Evolutionary conservation across 2,113 vertebrate genomes (phyloP).

Genomic region (Miniopterus natalensis): DNA sequence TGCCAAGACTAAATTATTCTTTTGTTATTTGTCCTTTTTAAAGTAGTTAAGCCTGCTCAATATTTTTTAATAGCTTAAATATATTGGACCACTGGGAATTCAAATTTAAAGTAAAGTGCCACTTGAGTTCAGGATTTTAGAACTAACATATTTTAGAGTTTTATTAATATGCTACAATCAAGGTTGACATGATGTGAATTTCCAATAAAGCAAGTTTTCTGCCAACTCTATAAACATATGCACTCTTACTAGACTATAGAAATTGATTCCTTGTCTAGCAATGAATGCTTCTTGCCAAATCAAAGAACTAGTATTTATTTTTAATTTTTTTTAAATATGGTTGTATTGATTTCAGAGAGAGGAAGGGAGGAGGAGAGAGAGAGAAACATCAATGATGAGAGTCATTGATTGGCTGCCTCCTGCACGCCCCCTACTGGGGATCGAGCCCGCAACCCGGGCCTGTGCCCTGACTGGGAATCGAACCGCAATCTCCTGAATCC

Average conservation of each 20-base stretch:
- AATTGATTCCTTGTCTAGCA: slow-evolving; percentile 67
- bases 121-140: slow-evolving; percentile 36
- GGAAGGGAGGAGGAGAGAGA: too few species aligned
- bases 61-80: slow-evolving; percentile 57
- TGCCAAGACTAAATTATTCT: slow-evolving; percentile 57
- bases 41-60: neutral
- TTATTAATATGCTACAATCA: slow-evolving; percentile 26
- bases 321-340: too few species aligned
- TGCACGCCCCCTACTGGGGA: too few species aligned
- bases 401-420: too few species aligned
- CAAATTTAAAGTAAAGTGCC: slow-evolving; percentile 53
- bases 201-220: slow-evolving; percentile 57
- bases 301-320: neutral
- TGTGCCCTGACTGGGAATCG: too few species aligned
- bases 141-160: slow-evolving; percentile 9
- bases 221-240: slow-evolving; percentile 38
- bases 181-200: neutral
- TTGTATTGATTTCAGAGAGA: too few species aligned
- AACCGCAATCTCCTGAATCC: too few species aligned
- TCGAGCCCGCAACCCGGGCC: too few species aligned
- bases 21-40: slow-evolving; percentile 62
- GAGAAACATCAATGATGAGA: too few species aligned
- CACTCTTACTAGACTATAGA: neutral
- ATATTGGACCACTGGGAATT: slow-evolving; percentile 49
- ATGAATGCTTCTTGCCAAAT: slow-evolving; percentile 62